Percentiles rank a stretch among this genome's conserved stretches.
phyloP scores from a whole-genome alignment of 1,140 invertebrate genomes.

The Bombus fervidus region DNA sequence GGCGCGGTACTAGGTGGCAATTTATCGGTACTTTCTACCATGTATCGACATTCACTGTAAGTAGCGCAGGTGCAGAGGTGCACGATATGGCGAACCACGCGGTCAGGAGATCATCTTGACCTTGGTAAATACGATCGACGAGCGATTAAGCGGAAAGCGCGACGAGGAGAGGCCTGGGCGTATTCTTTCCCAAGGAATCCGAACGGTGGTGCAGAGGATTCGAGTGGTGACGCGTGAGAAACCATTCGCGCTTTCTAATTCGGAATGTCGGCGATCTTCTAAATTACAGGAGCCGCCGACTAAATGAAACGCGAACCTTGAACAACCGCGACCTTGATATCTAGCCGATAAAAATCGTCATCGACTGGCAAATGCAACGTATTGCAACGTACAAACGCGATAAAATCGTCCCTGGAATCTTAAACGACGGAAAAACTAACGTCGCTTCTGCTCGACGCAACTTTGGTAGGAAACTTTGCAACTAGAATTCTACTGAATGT shows the following conservation, averaged over 20 bases:
- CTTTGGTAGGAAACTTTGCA: no score
- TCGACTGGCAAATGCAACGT: no score
- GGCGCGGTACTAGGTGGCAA: slow-evolving; percentile 53
- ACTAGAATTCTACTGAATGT: background rate
- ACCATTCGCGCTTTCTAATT: slow-evolving; percentile 48
- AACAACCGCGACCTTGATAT: background rate
- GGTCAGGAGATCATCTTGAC: slow-evolving; percentile 47
- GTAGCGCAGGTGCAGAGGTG: slow-evolving; percentile 37
- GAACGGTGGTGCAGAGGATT: background rate
- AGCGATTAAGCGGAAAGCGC: background rate
- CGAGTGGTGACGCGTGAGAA: slow-evolving; percentile 34
- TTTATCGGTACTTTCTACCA: slow-evolving; percentile 57
- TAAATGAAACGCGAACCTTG: background rate
- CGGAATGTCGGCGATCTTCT: slow-evolving; percentile 14
- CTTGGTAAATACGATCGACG: slow-evolving; percentile 57
- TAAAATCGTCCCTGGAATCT: background rate
- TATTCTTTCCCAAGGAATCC: slow-evolving; percentile 11
- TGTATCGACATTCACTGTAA: slow-evolving; percentile 42
- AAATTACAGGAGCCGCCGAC: background rate
- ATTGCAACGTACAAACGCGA: background rate
- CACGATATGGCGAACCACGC: background rate
- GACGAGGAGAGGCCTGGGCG: background rate
- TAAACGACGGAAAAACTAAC: background rate
- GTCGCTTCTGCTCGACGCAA: background rate
- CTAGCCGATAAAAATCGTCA: background rate